Conservation (phyloP, 1,140 invertebrate genomes). For the Gonatopus flavifemur region DNA sequence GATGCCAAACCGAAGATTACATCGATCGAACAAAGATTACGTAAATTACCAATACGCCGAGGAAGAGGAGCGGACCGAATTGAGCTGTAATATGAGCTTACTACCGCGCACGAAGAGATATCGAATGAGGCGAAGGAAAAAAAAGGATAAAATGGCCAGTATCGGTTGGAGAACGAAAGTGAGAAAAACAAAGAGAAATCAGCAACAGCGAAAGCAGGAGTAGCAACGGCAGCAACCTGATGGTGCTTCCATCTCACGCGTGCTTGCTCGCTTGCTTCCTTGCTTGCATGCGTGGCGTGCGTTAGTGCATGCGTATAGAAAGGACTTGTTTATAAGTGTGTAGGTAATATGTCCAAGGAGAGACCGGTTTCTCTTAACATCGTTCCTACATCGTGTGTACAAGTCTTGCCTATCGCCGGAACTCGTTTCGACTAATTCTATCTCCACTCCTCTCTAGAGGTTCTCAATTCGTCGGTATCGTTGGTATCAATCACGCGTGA, state of each 20-base stretch:
- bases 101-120: slow-evolving; percentile 20
- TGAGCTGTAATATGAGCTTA: slow-evolving; percentile 34
- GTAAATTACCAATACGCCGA: no score
- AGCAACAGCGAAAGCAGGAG: no score
- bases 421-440: slow-evolving; percentile 48
- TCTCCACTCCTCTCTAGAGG: slow-evolving; percentile 32
- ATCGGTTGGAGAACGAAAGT: no score
- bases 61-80: slow-evolving; percentile 37
- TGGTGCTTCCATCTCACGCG: not conserved
- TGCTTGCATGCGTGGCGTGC: not conserved
- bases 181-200: no score
- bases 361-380: slow-evolving; percentile 53
- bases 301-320: not conserved
- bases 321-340: slow-evolving; percentile 12
- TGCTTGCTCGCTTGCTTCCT: not conserved
- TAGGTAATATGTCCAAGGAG: slow-evolving; percentile 30
- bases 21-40: slow-evolving; percentile 36
- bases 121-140: slow-evolving; percentile 13
- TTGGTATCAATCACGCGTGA: no score
- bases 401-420: slow-evolving; percentile 33
- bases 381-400: slow-evolving; percentile 52
- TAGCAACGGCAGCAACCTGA: not conserved
- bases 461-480: slow-evolving; percentile 18
- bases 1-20: slow-evolving; percentile 32
- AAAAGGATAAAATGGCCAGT: slow-evolving; percentile 1